phyloP scores from a whole-genome alignment of 1,140 invertebrate species.

The Magallana gigas region DNA sequence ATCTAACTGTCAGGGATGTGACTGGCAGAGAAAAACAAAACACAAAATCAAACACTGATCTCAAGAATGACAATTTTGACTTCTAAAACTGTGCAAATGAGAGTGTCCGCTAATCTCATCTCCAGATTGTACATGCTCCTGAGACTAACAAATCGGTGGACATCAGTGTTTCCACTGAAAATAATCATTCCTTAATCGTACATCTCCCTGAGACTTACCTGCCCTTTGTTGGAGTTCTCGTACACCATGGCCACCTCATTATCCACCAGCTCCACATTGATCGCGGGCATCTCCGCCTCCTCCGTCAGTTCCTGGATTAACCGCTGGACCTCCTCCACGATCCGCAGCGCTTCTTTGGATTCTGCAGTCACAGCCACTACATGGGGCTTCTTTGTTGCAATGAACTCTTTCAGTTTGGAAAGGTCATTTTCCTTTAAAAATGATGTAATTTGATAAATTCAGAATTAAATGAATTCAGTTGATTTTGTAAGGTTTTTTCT shows the following conservation, averaged over 20 bases:
- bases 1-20: too few relatives aligned
- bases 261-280: constrained; percentile 94
- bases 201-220: constrained; percentile 78
- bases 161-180: too few relatives aligned
- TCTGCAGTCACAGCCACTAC: constrained; percentile 94
- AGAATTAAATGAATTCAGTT: too few relatives aligned
- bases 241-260: constrained; percentile 94
- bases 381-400: constrained; percentile 94
- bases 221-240: constrained; percentile 92
- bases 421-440: constrained; percentile 87
- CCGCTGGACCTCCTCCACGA: constrained; percentile 91
- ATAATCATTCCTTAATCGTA: too few relatives aligned
- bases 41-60: too few relatives aligned
- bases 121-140: too few relatives aligned
- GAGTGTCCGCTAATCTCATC: too few relatives aligned
- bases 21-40: too few relatives aligned
- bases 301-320: constrained; percentile 86
- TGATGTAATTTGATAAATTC: neutral
- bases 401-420: constrained; percentile 90
- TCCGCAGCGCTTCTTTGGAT: constrained; percentile 87
- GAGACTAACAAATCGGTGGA: too few relatives aligned
- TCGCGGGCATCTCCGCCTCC: constrained; percentile 92
- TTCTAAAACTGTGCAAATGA: too few relatives aligned
- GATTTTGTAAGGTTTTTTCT: too few relatives aligned
- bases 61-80: too few relatives aligned